Conservation (phyloP, 2,888 invertebrate species). For the Sthenelais limicola region DNA sequence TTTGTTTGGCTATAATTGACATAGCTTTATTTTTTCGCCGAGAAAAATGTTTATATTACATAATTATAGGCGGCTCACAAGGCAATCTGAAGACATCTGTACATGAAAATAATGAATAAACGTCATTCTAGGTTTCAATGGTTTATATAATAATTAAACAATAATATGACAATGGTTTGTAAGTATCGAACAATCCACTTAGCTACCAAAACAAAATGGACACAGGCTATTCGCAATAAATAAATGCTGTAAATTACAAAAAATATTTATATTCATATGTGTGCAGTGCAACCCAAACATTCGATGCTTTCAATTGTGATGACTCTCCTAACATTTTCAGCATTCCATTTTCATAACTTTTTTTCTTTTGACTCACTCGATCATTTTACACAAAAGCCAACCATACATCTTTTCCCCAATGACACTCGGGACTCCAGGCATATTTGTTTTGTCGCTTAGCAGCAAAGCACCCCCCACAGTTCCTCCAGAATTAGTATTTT, state of each 20-base stretch:
- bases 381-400: too few relatives aligned
- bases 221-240: conserved; percentile 16
- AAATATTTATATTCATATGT: conserved; percentile 11
- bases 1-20: too few relatives aligned
- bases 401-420: too few relatives aligned
- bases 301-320: too few relatives aligned
- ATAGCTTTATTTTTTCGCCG: conserved; percentile 20
- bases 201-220: conserved; percentile 3
- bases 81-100: conserved; percentile 25
- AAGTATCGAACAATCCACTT: conserved; percentile 26
- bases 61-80: conserved; percentile 26
- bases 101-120: conserved; percentile 9
- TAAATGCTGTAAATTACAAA: conserved; percentile 28
- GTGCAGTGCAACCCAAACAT: too few relatives aligned
- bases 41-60: conserved; percentile 20
- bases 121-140: conserved; percentile 2
- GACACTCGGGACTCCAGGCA: too few relatives aligned
- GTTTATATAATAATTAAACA: not conserved
- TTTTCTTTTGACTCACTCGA: too few relatives aligned
- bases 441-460: too few relatives aligned
- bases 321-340: too few relatives aligned
- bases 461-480: too few relatives aligned
- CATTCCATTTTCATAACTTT: too few relatives aligned
- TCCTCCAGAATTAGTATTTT: too few relatives aligned
- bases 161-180: conserved; percentile 6